Evolutionary conservation across 2,888 invertebrate genomes (phyloP).

Genomic region (Spicauda simplicius): DNA sequence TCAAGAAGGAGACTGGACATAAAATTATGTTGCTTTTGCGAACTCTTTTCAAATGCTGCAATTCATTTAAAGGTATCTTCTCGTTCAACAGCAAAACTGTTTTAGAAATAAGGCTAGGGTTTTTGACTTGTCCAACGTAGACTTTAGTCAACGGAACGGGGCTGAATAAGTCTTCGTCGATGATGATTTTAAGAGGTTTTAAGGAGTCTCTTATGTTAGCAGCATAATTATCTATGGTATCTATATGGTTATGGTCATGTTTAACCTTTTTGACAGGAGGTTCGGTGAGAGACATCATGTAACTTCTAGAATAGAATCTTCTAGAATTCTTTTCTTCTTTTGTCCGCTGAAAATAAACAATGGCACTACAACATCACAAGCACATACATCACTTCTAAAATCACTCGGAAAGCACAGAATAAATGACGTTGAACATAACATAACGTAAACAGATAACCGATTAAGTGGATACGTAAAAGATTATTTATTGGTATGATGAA

Average conservation of each 20-base stretch:
- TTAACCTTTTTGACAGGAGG: constrained; percentile 62
- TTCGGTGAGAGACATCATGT: constrained; percentile 45
- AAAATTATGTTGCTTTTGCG: constrained; percentile 84
- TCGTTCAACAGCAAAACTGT: constrained; percentile 85
- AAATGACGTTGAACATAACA: neutral
- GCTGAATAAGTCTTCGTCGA: constrained; percentile 81
- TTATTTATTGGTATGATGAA: too few species aligned
- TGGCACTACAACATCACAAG: constrained; percentile 68
- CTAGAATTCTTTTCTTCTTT: constrained; percentile 39
- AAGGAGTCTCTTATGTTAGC: constrained; percentile 50
- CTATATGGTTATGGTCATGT: constrained; percentile 37
- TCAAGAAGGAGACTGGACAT: constrained; percentile 68
- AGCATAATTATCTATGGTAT: constrained; percentile 54
- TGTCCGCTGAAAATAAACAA: constrained; percentile 69
- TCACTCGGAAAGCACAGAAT: constrained; percentile 19
- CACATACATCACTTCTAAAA: constrained; percentile 44
- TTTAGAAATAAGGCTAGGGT: constrained; percentile 86
- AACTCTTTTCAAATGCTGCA: constrained; percentile 91
- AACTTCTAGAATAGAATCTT: constrained; percentile 6
- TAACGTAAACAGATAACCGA: neutral
- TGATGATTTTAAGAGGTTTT: constrained; percentile 74
- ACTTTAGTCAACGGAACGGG: constrained; percentile 82
- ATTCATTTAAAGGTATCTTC: constrained; percentile 83
- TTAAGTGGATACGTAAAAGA: neutral
- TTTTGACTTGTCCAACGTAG: constrained; percentile 85